Evolutionary conservation across 2,888 invertebrate species (phyloP).

Genomic region (Seira sanloemensis): DNA sequence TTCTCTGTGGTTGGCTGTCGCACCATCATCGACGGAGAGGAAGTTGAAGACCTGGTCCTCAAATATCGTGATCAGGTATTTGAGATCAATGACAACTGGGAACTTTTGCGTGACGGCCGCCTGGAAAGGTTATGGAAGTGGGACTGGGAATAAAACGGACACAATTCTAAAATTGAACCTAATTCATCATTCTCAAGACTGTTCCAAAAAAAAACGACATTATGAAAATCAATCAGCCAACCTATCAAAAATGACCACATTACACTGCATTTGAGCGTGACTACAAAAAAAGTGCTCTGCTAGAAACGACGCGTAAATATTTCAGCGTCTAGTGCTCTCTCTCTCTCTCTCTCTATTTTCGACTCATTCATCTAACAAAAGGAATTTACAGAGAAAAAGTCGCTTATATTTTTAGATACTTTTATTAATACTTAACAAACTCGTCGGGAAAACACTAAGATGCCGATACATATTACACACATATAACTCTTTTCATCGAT

Average conservation of each 20-base stretch:
- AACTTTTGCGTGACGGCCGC: slow-evolving; percentile 52
- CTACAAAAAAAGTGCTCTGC: no score
- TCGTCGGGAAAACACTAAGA: not conserved
- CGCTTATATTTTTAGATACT: slow-evolving; percentile 44
- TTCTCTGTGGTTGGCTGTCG: slow-evolving; percentile 48
- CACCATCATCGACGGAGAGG: slow-evolving; percentile 27
- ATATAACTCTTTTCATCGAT: no score
- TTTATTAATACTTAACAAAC: slow-evolving; percentile 14
- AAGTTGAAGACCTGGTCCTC: slow-evolving; percentile 16
- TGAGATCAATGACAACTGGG: slow-evolving; percentile 61
- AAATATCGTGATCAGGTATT: slow-evolving; percentile 46
- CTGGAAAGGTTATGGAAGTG: slow-evolving; percentile 51
- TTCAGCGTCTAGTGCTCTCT: no score
- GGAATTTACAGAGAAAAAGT: slow-evolving; percentile 15
- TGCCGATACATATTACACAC: not conserved
- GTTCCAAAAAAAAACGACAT: no score
- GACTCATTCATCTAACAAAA: not conserved
- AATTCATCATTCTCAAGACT: slow-evolving; percentile 42
- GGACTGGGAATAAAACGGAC: slow-evolving; percentile 62
- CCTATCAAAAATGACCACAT: no score
- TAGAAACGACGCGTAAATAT: no score
- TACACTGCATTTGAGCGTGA: no score
- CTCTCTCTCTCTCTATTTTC: no score
- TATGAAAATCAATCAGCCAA: no score
- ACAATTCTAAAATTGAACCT: no score